Conservation (phyloP, 53 echinoderm and acorn worm genomes). For the Paelopatides confundens region DNA sequence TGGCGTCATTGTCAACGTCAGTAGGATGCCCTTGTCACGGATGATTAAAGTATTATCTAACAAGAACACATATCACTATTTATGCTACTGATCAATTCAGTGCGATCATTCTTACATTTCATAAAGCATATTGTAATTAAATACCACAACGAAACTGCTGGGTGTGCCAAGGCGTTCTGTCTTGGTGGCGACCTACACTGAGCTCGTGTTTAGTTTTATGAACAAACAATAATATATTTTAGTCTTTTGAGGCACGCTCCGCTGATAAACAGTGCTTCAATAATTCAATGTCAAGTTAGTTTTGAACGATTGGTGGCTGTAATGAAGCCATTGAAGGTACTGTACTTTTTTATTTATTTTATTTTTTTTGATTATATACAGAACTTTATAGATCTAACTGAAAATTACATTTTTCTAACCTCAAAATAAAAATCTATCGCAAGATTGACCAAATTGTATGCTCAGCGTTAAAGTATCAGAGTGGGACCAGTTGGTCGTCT, state of each 20-base stretch:
- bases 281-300: slow-evolving; percentile 1
- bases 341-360: neutral
- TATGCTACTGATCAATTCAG: neutral
- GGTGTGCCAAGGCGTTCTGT: neutral
- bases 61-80: neutral
- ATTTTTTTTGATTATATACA: no score
- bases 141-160: neutral
- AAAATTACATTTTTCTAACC: no score
- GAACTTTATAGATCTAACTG: no score
- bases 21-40: neutral
- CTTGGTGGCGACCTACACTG: slow-evolving; percentile 9
- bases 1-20: neutral
- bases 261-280: slow-evolving; percentile 13
- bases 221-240: neutral
- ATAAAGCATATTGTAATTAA: neutral
- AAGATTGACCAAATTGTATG: no score
- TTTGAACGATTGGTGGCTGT: neutral
- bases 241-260: slow-evolving; percentile 4
- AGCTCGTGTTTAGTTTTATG: slow-evolving; percentile 8
- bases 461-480: no score
- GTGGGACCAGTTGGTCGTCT: no score
- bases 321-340: neutral
- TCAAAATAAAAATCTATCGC: no score
- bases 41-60: no score
- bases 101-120: neutral